These are phyloP conservation scores for Budorcas taxicolor DNA, from an alignment of 2,113 vertebrate genomes.

Conservation along the genomic window DNA sequence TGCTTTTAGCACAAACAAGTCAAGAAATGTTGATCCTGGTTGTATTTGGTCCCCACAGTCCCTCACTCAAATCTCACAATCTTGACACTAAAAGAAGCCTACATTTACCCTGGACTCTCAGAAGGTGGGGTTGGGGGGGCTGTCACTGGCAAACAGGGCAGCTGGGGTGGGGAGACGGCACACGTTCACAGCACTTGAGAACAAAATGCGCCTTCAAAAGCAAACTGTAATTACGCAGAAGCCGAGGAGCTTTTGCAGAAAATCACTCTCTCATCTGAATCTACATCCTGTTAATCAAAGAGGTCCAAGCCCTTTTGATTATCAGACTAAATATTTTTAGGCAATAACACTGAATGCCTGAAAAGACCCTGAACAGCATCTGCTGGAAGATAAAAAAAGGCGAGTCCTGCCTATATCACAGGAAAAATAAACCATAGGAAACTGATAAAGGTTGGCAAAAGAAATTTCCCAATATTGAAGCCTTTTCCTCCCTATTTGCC, in stretches of 20 bases:
- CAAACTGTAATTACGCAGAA: conserved; percentile 45
- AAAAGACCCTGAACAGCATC: conserved; percentile 31
- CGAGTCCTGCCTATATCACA: neutral
- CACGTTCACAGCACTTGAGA: neutral
- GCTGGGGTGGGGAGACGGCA: neutral
- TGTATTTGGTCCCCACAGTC: neutral
- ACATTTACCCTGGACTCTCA: neutral
- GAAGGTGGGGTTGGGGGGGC: neutral
- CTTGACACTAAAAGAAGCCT: neutral
- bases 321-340: conserved; percentile 69
- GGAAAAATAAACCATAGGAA: neutral
- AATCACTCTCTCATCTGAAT: conserved; percentile 51
- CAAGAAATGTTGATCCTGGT: neutral
- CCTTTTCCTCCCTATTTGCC: neutral
- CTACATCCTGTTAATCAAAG: conserved; percentile 61
- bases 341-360: conserved; percentile 46
- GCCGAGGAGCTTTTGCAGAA: conserved; percentile 22
- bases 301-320: conserved; percentile 57
- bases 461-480: neutral
- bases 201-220: conserved; percentile 50
- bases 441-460: neutral
- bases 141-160: neutral
- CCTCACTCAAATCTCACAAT: neutral
- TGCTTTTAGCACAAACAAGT: neutral
- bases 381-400: neutral